These are phyloP conservation scores for Hippocampus guttulatus DNA, from an alignment of 2,113 vertebrate species.

Conservation along the genomic window DNA sequence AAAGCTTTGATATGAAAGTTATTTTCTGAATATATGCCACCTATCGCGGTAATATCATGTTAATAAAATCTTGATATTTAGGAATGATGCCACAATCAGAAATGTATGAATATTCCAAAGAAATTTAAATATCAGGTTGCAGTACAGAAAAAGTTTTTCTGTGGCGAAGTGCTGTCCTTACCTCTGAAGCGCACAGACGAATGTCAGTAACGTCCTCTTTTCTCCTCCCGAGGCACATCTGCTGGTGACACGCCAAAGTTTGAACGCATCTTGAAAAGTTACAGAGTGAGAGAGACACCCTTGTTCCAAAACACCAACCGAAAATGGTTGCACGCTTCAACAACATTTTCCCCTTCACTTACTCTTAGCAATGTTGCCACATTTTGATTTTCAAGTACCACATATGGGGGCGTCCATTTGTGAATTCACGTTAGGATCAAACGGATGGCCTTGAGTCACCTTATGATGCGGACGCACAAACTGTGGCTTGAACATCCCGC, in stretches of 20 bases:
- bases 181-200: conserved; percentile 34
- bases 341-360: background rate
- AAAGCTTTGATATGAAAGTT: no score
- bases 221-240: conserved; percentile 50
- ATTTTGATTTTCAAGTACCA: background rate
- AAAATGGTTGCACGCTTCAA: background rate
- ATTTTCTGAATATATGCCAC: background rate
- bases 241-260: conserved; percentile 44
- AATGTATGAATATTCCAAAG: background rate
- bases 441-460: background rate
- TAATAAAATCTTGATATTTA: no score
- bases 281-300: conserved; percentile 10
- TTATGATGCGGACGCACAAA: background rate
- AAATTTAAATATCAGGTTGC: background rate
- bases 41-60: background rate
- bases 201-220: conserved; percentile 40
- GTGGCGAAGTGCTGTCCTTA: conserved; percentile 38
- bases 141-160: background rate
- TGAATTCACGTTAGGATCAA: background rate
- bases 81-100: background rate
- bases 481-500: no score
- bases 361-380: background rate
- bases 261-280: conserved; percentile 38
- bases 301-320: background rate
- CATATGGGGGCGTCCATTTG: background rate